phyloP scores from a whole-genome alignment of 2,888 invertebrate genomes.

The Masnerella sp. region DNA sequence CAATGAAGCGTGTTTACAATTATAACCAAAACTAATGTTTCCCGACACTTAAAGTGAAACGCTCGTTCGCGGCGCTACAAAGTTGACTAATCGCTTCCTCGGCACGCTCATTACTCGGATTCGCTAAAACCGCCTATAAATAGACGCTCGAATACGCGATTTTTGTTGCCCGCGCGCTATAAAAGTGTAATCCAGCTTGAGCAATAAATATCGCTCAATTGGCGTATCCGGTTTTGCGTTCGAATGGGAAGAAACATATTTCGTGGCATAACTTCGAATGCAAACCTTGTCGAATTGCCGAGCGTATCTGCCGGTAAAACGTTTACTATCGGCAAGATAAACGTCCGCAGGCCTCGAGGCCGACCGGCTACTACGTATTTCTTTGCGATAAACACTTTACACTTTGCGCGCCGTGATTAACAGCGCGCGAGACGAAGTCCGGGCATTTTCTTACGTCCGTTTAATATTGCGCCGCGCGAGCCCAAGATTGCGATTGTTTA shows the following conservation, averaged over 20 bases:
- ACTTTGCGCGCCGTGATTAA: conserved; percentile 64
- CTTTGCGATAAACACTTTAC: conserved; percentile 66
- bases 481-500: conserved; percentile 26
- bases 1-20: conserved; percentile 45
- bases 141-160: conserved; percentile 11
- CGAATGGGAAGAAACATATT: conserved; percentile 43
- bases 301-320: conserved; percentile 42
- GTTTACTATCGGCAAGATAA: conserved; percentile 52
- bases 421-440: conserved; percentile 29
- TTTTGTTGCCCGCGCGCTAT: conserved; percentile 13
- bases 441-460: conserved; percentile 25
- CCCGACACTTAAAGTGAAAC: conserved; percentile 32
- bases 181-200: conserved; percentile 13
- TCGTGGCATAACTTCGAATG: conserved; percentile 38
- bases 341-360: conserved; percentile 42
- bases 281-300: conserved; percentile 45
- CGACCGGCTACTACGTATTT: conserved; percentile 61
- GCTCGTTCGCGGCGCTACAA: conserved; percentile 7
- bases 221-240: conserved; percentile 31
- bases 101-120: conserved; percentile 26
- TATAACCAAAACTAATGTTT: conserved; percentile 44
- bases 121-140: conserved; percentile 32
- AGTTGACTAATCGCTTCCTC: conserved; percentile 47
- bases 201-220: conserved; percentile 49
- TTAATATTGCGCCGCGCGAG: conserved; percentile 9